phyloP scores from a whole-genome alignment of 2,888 invertebrate species.

The Conchocele bisecta region DNA sequence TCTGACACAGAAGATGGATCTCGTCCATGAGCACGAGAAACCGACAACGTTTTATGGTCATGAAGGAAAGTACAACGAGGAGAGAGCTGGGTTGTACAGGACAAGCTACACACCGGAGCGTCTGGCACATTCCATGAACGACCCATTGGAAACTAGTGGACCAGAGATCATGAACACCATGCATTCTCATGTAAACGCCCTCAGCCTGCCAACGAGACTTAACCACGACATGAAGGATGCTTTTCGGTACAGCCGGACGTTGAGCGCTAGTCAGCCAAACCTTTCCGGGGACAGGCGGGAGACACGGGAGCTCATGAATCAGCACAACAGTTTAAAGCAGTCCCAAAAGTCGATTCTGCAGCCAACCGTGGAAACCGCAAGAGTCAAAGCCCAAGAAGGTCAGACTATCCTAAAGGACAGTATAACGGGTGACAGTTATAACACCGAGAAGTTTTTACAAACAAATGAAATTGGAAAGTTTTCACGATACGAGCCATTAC shows the following conservation, averaged over 20 bases:
- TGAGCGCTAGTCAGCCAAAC: slow-evolving; percentile 61
- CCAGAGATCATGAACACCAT: slow-evolving; percentile 72
- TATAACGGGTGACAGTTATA: slow-evolving; percentile 76
- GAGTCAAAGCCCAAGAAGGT: slow-evolving; percentile 73
- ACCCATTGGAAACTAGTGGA: slow-evolving; percentile 65
- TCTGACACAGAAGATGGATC: slow-evolving; percentile 72
- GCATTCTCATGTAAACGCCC: slow-evolving; percentile 74
- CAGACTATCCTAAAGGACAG: slow-evolving; percentile 69
- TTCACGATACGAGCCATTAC: slow-evolving; percentile 74
- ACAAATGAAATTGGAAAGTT: slow-evolving; percentile 70
- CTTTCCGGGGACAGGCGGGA: slow-evolving; percentile 69
- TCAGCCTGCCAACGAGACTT: slow-evolving; percentile 68
- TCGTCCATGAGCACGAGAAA: slow-evolving; percentile 63
- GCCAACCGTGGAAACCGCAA: slow-evolving; percentile 66
- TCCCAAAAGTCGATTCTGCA: slow-evolving; percentile 72
- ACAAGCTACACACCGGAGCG: slow-evolving; percentile 79
- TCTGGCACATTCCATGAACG: slow-evolving; percentile 75
- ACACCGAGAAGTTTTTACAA: slow-evolving; percentile 79
- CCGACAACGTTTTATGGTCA: slow-evolving; percentile 79
- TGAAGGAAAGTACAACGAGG: slow-evolving; percentile 79
- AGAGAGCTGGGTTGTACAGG: slow-evolving; percentile 79
- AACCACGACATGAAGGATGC: slow-evolving; percentile 73
- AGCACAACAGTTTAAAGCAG: slow-evolving; percentile 58
- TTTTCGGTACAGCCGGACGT: slow-evolving; percentile 67
- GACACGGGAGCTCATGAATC: slow-evolving; percentile 58